Conservation (phyloP, 2,888 invertebrate species). For the Escarpia spicata region DNA sequence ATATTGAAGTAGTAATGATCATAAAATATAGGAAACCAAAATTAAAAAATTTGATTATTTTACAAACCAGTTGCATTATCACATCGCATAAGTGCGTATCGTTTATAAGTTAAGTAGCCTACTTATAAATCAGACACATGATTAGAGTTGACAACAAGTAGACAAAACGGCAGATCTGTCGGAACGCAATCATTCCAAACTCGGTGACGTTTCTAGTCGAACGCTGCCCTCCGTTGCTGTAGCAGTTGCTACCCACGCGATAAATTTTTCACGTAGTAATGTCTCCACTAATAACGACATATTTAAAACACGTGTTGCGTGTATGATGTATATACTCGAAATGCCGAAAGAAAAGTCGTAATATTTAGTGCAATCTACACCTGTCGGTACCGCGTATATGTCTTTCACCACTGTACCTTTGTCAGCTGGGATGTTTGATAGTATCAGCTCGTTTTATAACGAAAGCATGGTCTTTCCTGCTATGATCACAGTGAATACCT, state of each 20-base stretch:
- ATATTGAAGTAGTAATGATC: no score
- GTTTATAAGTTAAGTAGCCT: background rate
- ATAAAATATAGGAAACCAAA: no score
- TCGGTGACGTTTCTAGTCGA: background rate
- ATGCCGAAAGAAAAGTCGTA: no score
- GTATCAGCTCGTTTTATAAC: background rate
- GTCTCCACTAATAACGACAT: background rate
- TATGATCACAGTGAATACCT: background rate
- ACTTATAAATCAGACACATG: background rate
- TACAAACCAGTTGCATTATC: background rate
- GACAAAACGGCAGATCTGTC: background rate
- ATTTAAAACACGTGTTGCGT: background rate
- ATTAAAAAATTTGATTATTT: background rate
- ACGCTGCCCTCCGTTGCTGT: background rate
- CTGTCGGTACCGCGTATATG: background rate
- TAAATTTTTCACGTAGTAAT: background rate
- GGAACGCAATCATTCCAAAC: background rate
- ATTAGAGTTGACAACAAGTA: background rate
- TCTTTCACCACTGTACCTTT: background rate
- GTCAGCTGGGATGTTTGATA: background rate
- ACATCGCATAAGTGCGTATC: background rate
- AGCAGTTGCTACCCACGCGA: background rate
- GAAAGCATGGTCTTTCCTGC: no score
- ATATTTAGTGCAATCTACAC: no score
- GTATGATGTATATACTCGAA: no score